Base-by-base conservation (phyloP, 2,113 vertebrate species). In the Pseudorhombus dupliciocellatus region DNA sequence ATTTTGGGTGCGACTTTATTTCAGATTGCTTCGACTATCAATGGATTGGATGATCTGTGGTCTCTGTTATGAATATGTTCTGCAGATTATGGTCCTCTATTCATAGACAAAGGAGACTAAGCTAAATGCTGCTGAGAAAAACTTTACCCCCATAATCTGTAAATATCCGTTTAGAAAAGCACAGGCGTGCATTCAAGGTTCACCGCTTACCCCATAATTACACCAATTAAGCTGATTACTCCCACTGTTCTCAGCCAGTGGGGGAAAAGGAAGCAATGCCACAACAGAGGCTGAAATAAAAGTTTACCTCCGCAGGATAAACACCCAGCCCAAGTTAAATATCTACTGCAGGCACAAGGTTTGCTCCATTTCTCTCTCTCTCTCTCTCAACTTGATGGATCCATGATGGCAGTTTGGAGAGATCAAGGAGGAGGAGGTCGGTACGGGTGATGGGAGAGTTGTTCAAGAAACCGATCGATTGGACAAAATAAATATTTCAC, bases 171-270 rank as follows among this genome's bases (percentile, higher is more conserved):
- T 80, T 74, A 83, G 67, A 76, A 83, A 83, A 70, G 85, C 75
- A 72, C 73, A 85, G 75, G 69, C 54, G 21, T 73, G 72, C 77
- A 79, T 87, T 80, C 54, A 73, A 67, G 76, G 81, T 79, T 87
- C 67, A 78, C 59, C 42, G 63, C 73, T 81, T 74, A 84, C 76
- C 73, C 80, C 64, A 64, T 84, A 84, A 88, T 90, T 84, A 85
- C 61, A 73, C 76, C 76, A 84, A 90, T 90, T 85, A 89, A 70
- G 78, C 80, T 79, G 74, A 89, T 89, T 87, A 90, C 59, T 73
- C 84, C 84, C 60, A 79, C 82, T 81, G 83, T 75, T 87, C 56
- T 78, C 66, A 75, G 76, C 73, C 65, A 46, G 73, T 84, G 86
- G 81, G 83, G 80, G 73, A 54, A 83, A 66, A 61, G 74, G 72